Conservation (phyloP, 2,888 invertebrate genomes). For the Sminthurinus aureus region DNA sequence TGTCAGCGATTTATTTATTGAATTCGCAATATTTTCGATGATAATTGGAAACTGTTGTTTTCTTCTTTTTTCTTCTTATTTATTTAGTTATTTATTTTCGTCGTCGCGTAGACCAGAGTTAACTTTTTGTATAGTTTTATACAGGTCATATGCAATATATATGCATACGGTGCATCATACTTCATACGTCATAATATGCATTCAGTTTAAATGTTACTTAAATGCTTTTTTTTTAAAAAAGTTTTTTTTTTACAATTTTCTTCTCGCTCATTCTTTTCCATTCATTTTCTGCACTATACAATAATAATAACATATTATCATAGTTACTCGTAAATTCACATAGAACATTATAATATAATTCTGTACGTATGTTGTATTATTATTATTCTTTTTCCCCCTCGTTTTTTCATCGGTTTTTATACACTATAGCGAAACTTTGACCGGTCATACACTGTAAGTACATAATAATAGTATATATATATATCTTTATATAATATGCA, state of each 20-base stretch:
- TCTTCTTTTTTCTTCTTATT: no score
- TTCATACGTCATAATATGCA: no score
- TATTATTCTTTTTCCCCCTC: no score
- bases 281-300: background rate
- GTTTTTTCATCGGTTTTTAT: no score
- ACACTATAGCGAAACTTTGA: no score
- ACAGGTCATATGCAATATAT: conserved; percentile 5
- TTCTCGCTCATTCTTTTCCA: background rate
- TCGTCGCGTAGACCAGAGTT: background rate
- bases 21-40: conserved; percentile 25
- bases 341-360: no score
- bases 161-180: background rate
- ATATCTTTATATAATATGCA: no score
- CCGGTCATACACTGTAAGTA: no score
- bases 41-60: background rate
- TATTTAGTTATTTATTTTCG: background rate
- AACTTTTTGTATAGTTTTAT: conserved; percentile 5
- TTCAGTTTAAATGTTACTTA: background rate
- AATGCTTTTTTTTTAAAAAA: conserved; percentile 1
- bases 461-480: no score
- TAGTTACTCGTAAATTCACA: no score
- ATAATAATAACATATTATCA: no score
- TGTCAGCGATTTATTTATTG: conserved; percentile 22
- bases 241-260: background rate
- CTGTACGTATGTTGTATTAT: no score